Conservation (phyloP, 2,888 invertebrate species). For the Synanthedon andrenaeformis region DNA sequence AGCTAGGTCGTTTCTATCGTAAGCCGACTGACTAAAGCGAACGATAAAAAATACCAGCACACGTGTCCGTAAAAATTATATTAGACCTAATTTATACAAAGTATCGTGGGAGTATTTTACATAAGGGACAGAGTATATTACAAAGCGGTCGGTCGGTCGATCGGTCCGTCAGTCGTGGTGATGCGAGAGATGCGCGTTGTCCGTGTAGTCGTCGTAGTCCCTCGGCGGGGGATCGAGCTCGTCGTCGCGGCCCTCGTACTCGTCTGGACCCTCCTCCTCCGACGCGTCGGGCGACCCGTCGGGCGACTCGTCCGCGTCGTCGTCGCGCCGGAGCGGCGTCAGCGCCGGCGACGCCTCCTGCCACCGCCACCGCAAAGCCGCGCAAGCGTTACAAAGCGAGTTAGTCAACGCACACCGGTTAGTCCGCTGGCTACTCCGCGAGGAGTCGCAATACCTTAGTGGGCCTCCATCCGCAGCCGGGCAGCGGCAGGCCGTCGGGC, state of each 20-base stretch:
- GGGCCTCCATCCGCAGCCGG: conserved; percentile 95
- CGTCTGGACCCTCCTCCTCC: conserved; percentile 27
- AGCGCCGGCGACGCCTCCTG: conserved; percentile 13
- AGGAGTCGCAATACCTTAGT: conserved; percentile 74
- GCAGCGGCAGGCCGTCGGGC: conserved; percentile 93
- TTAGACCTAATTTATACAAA: too few relatives aligned
- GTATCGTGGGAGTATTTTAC: too few relatives aligned
- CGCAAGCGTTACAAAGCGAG: not conserved
- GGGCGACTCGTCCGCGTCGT: conserved; percentile 14
- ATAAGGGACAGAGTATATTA: too few relatives aligned
- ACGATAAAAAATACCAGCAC: too few relatives aligned
- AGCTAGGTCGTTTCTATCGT: too few relatives aligned
- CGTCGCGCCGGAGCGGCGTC: conserved; percentile 14
- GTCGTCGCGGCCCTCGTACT: conserved; percentile 41
- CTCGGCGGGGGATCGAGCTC: conserved; percentile 37
- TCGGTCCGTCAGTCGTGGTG: conserved; percentile 37
- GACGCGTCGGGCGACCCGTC: conserved; percentile 19
- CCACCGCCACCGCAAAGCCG: conserved; percentile 11
- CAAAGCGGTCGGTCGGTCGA: not conserved
- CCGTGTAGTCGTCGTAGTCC: conserved; percentile 60
- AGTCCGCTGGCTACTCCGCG: not conserved
- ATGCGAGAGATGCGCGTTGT: conserved; percentile 47
- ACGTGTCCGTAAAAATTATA: too few relatives aligned
- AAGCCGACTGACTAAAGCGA: too few relatives aligned
- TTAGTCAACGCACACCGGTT: too few relatives aligned